Conservation (phyloP, 2,113 vertebrate species). For the Hippocampus comes region DNA sequence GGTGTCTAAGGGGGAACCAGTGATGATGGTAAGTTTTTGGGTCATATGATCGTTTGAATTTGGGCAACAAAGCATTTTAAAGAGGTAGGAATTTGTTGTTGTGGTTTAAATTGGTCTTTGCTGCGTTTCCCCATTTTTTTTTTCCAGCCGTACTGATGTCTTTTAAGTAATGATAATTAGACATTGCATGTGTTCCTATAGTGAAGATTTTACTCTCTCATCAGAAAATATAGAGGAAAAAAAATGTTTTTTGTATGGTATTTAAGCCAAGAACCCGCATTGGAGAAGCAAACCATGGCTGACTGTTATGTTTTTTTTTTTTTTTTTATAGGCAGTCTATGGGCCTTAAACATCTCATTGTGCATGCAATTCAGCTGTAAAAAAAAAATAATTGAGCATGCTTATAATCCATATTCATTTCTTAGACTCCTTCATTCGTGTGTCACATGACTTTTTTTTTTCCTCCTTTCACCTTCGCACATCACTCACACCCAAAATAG, state of each 20-base stretch:
- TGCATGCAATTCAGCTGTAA: not conserved
- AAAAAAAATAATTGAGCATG: not conserved
- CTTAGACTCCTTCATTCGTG: slow-evolving; percentile 11
- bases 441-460: slow-evolving; percentile 18
- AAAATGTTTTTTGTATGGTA: not conserved
- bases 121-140: slow-evolving; percentile 21
- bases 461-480: slow-evolving; percentile 26
- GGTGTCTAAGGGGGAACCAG: slow-evolving; percentile 58
- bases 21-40: slow-evolving; percentile 68
- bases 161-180: not conserved
- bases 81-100: slow-evolving; percentile 72
- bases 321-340: slow-evolving; percentile 31
- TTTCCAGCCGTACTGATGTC: slow-evolving; percentile 4
- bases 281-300: not conserved
- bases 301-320: slow-evolving; percentile 35
- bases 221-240: not conserved
- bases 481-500: slow-evolving; percentile 33
- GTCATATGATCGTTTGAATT: slow-evolving; percentile 53
- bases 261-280: not conserved
- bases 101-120: slow-evolving; percentile 14
- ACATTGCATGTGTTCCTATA: slow-evolving; percentile 42
- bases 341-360: slow-evolving; percentile 24
- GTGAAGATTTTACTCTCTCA: slow-evolving; percentile 8
- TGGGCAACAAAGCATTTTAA: slow-evolving; percentile 53
- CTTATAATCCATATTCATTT: slow-evolving; percentile 8